A percentile compares a stretch with the other conserved stretches of the same genome.
phyloP scores from a whole-genome alignment of 2,797 vertebrate genomes.

The Chanos chanos region DNA sequence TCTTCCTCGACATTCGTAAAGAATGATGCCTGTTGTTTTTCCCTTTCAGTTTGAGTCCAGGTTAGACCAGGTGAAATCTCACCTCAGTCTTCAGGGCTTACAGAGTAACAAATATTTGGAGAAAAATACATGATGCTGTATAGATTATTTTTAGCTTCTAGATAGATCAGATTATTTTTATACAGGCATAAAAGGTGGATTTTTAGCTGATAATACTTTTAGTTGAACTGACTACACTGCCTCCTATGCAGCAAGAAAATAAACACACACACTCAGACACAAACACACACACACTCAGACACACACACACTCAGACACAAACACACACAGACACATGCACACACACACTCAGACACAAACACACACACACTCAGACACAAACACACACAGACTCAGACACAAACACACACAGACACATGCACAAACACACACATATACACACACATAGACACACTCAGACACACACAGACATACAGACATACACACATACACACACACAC shows the following conservation, averaged over 20 bases:
- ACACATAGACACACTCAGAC: neutral
- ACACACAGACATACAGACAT: no score
- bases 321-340: no score
- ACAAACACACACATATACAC: neutral
- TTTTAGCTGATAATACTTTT: constrained; percentile 7
- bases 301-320: no score
- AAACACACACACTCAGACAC: neutral
- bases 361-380: neutral
- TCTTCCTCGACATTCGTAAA: no score
- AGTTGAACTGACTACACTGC: neutral
- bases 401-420: neutral
- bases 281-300: no score
- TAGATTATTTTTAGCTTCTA: constrained; percentile 4
- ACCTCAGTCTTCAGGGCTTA: no score
- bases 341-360: no score
- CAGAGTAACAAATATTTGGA: neutral
- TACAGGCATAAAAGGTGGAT: constrained; percentile 19
- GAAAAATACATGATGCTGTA: constrained; percentile 4
- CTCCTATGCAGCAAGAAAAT: no score
- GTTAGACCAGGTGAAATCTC: no score
- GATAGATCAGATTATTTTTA: constrained; percentile 34
- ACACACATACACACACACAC: no score
- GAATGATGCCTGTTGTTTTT: no score
- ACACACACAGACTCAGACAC: neutral
- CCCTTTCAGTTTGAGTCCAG: no score